Percentiles rank a stretch among this genome's conserved stretches.
Conservation (phyloP, 1,140 invertebrate genomes). For the Drosophila sucinea region DNA sequence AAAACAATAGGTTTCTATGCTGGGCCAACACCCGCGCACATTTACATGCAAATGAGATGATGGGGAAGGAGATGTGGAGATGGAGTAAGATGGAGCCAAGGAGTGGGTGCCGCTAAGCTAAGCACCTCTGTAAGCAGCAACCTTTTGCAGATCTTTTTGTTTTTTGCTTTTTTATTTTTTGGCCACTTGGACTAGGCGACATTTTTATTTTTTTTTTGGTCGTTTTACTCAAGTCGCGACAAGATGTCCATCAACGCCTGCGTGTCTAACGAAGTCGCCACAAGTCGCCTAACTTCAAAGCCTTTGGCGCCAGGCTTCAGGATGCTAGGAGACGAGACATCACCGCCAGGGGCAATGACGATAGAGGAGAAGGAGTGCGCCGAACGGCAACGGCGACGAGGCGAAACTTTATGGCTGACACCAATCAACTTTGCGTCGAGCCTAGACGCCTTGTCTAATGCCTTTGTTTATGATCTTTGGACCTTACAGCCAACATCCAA, state of each 20-base stretch:
- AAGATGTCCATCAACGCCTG: conserved; percentile 81
- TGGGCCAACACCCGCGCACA: conserved; percentile 78
- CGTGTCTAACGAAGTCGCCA: conserved; percentile 74
- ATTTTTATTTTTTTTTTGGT: conserved; percentile 46
- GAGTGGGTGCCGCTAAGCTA: conserved; percentile 76
- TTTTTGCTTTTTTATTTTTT: conserved; percentile 33
- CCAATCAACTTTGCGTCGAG: conserved; percentile 77
- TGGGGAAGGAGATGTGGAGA: conserved; percentile 33
- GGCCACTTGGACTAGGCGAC: conserved; percentile 49
- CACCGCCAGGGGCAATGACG: no score
- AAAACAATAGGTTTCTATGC: conserved; percentile 70
- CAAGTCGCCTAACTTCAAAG: conserved; percentile 69
- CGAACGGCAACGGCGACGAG: conserved; percentile 25
- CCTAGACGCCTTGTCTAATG: conserved; percentile 67
- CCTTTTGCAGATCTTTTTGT: conserved; percentile 66
- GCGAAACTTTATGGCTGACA: conserved; percentile 77
- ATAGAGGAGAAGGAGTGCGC: no score
- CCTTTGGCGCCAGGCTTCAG: conserved; percentile 65
- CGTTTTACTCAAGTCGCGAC: conserved; percentile 31
- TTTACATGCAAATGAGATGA: conserved; percentile 76
- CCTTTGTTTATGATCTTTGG: conserved; percentile 68
- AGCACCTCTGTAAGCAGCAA: conserved; percentile 19
- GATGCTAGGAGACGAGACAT: no score
- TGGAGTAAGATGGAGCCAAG: conserved; percentile 32
- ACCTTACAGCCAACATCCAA: conserved; percentile 3